Evolutionary conservation across 37 sponge, comb jelly and placozoan genomes (phyloP), one percentile per base, ranked within the genome.

Genomic region (Cladorhizidae sp.): DNA sequence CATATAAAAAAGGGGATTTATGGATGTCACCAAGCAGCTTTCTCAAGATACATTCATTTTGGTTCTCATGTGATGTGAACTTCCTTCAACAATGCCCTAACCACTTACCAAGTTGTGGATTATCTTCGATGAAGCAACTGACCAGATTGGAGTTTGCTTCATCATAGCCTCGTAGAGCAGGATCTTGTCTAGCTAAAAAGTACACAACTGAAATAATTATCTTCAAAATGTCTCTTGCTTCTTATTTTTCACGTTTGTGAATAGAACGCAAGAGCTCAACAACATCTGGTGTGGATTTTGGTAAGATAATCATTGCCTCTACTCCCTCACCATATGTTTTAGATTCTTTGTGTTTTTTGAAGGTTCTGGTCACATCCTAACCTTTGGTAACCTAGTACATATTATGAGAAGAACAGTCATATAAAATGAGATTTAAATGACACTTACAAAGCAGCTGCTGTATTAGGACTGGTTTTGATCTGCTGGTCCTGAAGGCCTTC

Each of bases 311-410:
- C 68, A 84, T 69, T 81, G 77, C 88, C 75, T 93, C 76, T 63
- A 94, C 85, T 61, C 91, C 91, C 70, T 87, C 85, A 64, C 3
- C 36, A 75, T 94, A 88, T 61, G 69, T 39, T 76, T 80, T 83
- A 26, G 84, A 89, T 67, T 86, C 75, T 26, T 57, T 59, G 73
- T 94, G 94, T 55, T 84, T 94, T 61, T 89, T 78, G 94, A 94
- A 82, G 31, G 32, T n/a, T 11, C 12, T 70, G 21, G 87, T 94
- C 20, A 88, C 88, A 84, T 94, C 83, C 67, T 90, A 77, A 38
- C 76, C 83, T 67, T 45, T 82, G 52, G 74, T 72, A 31, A 82
- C 70, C 82, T 85, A 72, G 45, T 1, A 21, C 49, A 9, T n/a
- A 37, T 26, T 11, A 28, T 42, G 69, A 51, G 22, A 42, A 51